Percentiles rank a stretch among this genome's conserved stretches.
These are phyloP conservation scores for Vanacampus margaritifer DNA, from an alignment of 2,113 vertebrate species.

Conservation along the genomic window DNA sequence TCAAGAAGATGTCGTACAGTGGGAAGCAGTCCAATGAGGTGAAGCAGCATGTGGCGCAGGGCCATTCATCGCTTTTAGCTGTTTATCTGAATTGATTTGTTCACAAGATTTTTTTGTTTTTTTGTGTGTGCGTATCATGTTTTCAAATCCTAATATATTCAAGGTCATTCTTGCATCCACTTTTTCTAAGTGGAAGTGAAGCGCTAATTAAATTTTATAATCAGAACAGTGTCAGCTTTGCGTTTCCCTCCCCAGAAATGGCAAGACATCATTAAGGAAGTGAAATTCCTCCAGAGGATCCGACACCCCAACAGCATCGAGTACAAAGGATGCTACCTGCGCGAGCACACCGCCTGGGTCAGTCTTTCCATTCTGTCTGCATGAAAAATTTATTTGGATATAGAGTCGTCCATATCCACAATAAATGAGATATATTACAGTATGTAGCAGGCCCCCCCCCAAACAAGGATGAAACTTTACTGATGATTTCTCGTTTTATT, in stretches of 20 bases:
- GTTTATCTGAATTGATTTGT: background rate
- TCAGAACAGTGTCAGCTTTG: too few species aligned
- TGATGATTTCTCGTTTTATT: too few species aligned
- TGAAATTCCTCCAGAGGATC: constrained; percentile 97
- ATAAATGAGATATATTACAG: too few species aligned
- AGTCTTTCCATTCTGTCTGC: constrained; percentile 30
- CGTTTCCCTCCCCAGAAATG: constrained; percentile 81
- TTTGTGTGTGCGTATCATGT: too few species aligned
- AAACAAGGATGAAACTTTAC: too few species aligned
- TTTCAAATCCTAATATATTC: too few species aligned
- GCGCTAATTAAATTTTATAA: too few species aligned
- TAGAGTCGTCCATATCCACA: too few species aligned
- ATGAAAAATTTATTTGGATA: too few species aligned
- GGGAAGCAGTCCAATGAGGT: constrained; percentile 99
- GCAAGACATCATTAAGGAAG: constrained; percentile 99
- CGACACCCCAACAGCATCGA: constrained; percentile 99
- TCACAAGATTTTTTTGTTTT: background rate
- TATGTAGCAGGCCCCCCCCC: too few species aligned
- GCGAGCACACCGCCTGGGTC: constrained; percentile 99
- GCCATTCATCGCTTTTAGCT: background rate
- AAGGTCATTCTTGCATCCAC: too few species aligned
- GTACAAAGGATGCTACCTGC: constrained; percentile 98
- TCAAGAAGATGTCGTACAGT: constrained; percentile 99
- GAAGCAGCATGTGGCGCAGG: constrained; percentile 20
- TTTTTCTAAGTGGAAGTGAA: too few species aligned